These are phyloP conservation scores for Chrysogorgia sp. DNA, from an alignment of 92 coral and sea anemone genomes.

Conservation along the genomic window DNA sequence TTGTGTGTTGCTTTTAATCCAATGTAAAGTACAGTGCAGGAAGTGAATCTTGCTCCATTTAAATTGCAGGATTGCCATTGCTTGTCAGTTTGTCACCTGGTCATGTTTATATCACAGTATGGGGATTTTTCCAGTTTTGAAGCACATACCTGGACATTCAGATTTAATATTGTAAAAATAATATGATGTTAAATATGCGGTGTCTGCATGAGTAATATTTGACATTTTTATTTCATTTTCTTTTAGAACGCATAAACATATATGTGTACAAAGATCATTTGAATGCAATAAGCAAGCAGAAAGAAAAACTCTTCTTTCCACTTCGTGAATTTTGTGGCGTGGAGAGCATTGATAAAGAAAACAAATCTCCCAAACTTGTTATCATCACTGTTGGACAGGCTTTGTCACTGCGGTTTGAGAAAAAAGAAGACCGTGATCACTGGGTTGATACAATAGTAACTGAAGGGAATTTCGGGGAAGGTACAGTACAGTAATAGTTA, in stretches of 20 bases:
- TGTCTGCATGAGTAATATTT: neutral
- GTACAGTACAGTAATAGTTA: slow-evolving; percentile 39
- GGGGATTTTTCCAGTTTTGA: no score
- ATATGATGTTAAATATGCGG: no score
- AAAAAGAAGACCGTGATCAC: slow-evolving; percentile 75
- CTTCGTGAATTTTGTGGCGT: slow-evolving; percentile 81
- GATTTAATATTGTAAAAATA: no score
- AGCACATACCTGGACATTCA: no score
- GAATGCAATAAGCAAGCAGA: slow-evolving; percentile 82
- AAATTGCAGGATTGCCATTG: no score
- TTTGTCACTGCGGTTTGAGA: slow-evolving; percentile 83
- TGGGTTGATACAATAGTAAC: slow-evolving; percentile 74
- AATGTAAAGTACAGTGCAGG: no score
- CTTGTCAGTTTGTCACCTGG: no score
- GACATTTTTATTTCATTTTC: neutral
- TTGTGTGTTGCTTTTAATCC: no score
- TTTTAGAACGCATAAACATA: slow-evolving; percentile 80
- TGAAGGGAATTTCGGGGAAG: slow-evolving; percentile 89
- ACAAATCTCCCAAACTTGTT: slow-evolving; percentile 77
- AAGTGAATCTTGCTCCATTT: no score
- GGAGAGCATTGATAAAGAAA: slow-evolving; percentile 84
- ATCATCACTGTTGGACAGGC: slow-evolving; percentile 79
- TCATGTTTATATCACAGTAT: no score
- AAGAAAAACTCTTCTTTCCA: slow-evolving; percentile 84
- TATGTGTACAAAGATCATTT: slow-evolving; percentile 74